A percentile compares a stretch with the other conserved stretches of the same genome.
Evolutionary conservation across 2,797 vertebrate genomes (phyloP).

Genomic region (Sebastes aleutianus): DNA sequence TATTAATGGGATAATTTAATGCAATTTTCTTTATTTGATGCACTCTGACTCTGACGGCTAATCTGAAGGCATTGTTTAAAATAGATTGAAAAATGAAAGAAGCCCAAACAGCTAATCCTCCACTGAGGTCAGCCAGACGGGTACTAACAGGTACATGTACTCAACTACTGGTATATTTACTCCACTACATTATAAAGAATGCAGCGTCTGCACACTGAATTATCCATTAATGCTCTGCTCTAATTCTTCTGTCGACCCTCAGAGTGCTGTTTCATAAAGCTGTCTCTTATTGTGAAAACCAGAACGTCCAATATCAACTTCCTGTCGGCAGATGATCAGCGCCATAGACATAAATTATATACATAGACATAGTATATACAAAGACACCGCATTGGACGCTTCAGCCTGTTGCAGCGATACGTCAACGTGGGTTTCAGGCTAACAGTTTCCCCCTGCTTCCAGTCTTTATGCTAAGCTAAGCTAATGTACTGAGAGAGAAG

Average conservation of each 20-base stretch:
- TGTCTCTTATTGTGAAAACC: neutral
- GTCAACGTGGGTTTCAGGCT: too few relatives aligned
- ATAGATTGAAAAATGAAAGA: constrained; percentile 74
- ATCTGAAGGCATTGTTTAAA: constrained; percentile 79
- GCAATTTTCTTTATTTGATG: constrained; percentile 81
- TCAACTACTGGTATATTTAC: neutral
- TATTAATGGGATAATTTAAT: constrained; percentile 82
- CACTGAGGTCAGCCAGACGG: constrained; percentile 25
- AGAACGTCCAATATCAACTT: neutral
- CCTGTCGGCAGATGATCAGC: neutral
- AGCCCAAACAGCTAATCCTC: constrained; percentile 53
- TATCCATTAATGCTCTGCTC: too few relatives aligned
- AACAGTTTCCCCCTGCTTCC: neutral
- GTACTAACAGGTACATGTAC: neutral
- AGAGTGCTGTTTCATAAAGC: neutral
- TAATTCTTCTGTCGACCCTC: neutral
- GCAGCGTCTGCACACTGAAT: too few relatives aligned
- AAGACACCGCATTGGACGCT: too few relatives aligned
- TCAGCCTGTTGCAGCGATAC: too few relatives aligned
- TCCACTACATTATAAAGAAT: neutral
- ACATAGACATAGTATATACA: too few relatives aligned
- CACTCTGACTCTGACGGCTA: constrained; percentile 74
- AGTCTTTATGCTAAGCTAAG: neutral
- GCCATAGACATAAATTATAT: too few relatives aligned
- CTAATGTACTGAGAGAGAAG: neutral